Base-by-base conservation (phyloP, 2,888 invertebrate genomes). In the Leucoma salicis region DNA sequence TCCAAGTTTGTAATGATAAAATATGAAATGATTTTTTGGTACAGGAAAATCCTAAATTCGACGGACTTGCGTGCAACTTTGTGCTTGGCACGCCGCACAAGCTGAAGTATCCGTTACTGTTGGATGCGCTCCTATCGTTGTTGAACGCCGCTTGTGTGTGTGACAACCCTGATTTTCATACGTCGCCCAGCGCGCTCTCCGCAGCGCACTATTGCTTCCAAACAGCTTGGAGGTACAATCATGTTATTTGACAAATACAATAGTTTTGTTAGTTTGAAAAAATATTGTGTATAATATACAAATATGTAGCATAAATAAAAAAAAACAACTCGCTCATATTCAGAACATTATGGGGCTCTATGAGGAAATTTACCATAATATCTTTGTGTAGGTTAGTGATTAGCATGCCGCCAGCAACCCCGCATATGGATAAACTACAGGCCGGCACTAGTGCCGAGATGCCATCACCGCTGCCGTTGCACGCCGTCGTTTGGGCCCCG, bases 1-100 rank as follows among this genome's bases (percentile, higher is more conserved):
- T n/a, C n/a, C n/a, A n/a, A n/a, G n/a, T n/a, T n/a, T n/a, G n/a
- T n/a, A n/a, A n/a, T n/a, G n/a, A n/a, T n/a, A n/a, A n/a, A n/a
- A n/a, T 21, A 21, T 21, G 21, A 21, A 3, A 4, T 4, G 1
- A 8, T 21, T 21, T 1, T 21, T 1, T 31, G 2, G 2, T 14
- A 15, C 12, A 29, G 32, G 14, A 28, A 28, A 16, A 29, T 2
- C 35, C 10, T 18, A 36, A 98, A 78, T 91, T 98, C 42, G 98
- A 99, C 83, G 96, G 96, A 2, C 78, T 96, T 39, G 98, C 98
- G 1, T 96, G 97, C 83, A 98, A 97, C 87, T 98, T 98, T 73
- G 95, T 98, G 44, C 90, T 98, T 48, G 97, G 97, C 36, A 97
- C 97, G 1, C 95, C 96, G 0, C 98, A 98, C 73, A 96, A 96